Evolutionary conservation across 2,888 invertebrate genomes (phyloP).

Genomic region (Catonia carolina): DNA sequence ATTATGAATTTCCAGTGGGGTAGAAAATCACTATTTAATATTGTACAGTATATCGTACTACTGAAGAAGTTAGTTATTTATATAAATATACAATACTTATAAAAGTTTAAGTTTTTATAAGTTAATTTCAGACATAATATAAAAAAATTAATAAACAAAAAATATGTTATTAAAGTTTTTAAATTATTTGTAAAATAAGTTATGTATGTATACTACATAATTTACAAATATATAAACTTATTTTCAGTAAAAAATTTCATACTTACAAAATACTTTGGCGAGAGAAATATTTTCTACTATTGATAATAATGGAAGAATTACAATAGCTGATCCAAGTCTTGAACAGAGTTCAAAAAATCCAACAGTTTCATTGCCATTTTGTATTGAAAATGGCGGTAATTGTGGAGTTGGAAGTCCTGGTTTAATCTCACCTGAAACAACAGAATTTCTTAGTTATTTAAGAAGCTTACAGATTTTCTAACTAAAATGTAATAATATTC

Average conservation of each 20-base stretch:
- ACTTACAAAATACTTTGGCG: slow-evolving; percentile 62
- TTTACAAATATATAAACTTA: neutral
- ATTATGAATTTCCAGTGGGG: too few species aligned
- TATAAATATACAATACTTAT: too few species aligned
- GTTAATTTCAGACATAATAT: too few species aligned
- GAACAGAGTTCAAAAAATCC: slow-evolving; percentile 52
- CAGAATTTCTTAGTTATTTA: too few species aligned
- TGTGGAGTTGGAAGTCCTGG: slow-evolving; percentile 59
- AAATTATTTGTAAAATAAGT: too few species aligned
- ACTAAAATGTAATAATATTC: neutral
- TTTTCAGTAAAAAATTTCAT: neutral
- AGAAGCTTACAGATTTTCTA: neutral
- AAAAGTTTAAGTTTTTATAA: too few species aligned
- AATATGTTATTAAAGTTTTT: too few species aligned
- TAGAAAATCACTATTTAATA: too few species aligned
- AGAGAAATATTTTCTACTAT: slow-evolving; percentile 64
- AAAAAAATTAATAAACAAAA: too few species aligned
- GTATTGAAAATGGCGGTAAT: slow-evolving; percentile 59
- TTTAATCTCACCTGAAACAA: slow-evolving; percentile 55
- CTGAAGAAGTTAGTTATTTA: too few species aligned
- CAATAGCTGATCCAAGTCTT: slow-evolving; percentile 55
- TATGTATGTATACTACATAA: neutral
- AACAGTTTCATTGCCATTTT: slow-evolving; percentile 50
- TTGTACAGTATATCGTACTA: too few species aligned
- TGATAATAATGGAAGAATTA: slow-evolving; percentile 59